These are phyloP conservation scores for Antheraea assamensis DNA, from an alignment of 2,888 invertebrate genomes.

Conservation along the genomic window DNA sequence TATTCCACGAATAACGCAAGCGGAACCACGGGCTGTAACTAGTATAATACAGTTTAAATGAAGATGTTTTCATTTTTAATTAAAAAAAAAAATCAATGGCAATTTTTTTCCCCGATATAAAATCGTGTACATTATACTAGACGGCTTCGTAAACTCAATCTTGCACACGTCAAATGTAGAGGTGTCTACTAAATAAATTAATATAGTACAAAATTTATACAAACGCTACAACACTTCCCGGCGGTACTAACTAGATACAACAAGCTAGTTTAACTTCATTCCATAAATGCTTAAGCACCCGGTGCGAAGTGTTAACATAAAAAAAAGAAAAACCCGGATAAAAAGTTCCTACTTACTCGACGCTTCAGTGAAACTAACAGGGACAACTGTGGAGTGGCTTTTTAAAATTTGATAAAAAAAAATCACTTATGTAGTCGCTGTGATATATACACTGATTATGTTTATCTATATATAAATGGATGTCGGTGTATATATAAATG, in stretches of 20 bases:
- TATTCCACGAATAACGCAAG: too few relatives aligned
- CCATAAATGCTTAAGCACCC: conserved; percentile 38
- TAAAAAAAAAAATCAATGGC: background rate
- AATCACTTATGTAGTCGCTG: background rate
- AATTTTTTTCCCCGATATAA: too few relatives aligned
- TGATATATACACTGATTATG: background rate
- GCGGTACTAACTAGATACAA: conserved; percentile 24
- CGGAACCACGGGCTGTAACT: too few relatives aligned
- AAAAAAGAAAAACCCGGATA: conserved; percentile 35
- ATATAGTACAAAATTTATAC: background rate
- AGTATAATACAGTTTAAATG: background rate
- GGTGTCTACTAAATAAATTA: background rate
- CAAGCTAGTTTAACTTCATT: conserved; percentile 36
- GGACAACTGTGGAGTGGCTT: conserved; percentile 27
- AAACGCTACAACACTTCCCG: conserved; percentile 24
- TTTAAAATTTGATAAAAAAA: background rate
- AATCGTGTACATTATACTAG: too few relatives aligned
- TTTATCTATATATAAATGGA: background rate
- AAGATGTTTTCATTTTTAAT: background rate
- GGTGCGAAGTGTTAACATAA: conserved; percentile 38
- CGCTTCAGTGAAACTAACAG: conserved; percentile 29
- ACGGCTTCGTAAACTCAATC: too few relatives aligned
- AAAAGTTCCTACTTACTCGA: conserved; percentile 34
- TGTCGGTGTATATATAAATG: too few relatives aligned
- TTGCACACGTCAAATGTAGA: too few relatives aligned